These are phyloP conservation scores for Drepana arcuata DNA, from an alignment of 1,140 invertebrate genomes.

Conservation along the genomic window DNA sequence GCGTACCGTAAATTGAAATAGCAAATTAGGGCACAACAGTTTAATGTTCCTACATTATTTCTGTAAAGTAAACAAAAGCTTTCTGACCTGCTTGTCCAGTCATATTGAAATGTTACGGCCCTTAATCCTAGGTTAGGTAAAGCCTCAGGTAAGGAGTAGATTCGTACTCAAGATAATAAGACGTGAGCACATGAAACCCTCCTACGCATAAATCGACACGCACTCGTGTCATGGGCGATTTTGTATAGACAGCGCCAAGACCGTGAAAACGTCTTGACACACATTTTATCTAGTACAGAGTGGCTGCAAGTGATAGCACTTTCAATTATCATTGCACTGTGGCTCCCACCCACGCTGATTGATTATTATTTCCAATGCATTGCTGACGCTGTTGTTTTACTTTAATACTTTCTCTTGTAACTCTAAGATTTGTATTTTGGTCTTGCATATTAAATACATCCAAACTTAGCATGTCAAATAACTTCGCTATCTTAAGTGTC, in stretches of 20 bases:
- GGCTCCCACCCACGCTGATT: conserved; percentile 31
- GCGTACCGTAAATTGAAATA: conserved; percentile 19
- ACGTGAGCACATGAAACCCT: no score
- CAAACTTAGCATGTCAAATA: conserved; percentile 49
- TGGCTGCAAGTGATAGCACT: conserved; percentile 53
- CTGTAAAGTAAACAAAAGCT: no score
- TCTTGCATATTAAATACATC: no score
- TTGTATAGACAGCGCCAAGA: conserved; percentile 39
- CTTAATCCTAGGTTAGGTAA: no score
- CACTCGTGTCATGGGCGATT: conserved; percentile 44
- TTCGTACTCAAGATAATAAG: not conserved
- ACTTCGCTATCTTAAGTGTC: conserved; percentile 49
- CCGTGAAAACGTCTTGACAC: conserved; percentile 60
- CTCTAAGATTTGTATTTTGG: no score
- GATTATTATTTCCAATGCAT: conserved; percentile 46
- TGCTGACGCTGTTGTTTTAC: conserved; percentile 38
- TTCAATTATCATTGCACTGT: conserved; percentile 60
- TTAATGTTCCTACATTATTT: no score
- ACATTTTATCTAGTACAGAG: conserved; percentile 51
- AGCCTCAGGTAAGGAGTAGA: no score
- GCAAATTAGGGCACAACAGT: conserved; percentile 33
- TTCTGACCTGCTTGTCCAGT: no score
- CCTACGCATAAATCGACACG: no score
- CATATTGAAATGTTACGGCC: no score
- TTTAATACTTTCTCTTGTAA: conserved; percentile 55